phyloP scores from a whole-genome alignment of 2,888 invertebrate species.

The Drosophila eohydei region DNA sequence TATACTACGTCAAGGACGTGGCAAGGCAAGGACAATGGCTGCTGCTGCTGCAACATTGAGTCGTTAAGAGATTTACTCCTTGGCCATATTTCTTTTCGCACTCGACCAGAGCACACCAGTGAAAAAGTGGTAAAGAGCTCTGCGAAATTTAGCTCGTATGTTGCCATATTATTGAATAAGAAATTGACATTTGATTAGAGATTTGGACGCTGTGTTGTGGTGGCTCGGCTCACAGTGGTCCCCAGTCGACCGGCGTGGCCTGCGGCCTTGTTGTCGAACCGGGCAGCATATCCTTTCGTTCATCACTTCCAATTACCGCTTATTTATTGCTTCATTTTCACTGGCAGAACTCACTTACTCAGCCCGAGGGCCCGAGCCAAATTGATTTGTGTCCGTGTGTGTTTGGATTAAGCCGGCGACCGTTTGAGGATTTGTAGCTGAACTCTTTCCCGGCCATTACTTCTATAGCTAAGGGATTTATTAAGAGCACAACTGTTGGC shows the following conservation, averaged over 20 bases:
- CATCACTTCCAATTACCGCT: constrained; percentile 79
- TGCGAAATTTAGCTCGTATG: constrained; percentile 51
- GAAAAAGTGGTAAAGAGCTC: neutral
- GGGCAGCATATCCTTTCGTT: constrained; percentile 56
- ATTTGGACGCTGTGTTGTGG: constrained; percentile 41
- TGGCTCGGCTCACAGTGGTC: constrained; percentile 6
- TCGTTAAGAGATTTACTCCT: constrained; percentile 77
- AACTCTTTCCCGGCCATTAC: constrained; percentile 33
- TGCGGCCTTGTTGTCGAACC: constrained; percentile 19
- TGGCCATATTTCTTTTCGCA: constrained; percentile 60
- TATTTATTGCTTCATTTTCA: constrained; percentile 75
- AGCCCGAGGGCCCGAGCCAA: constrained; percentile 44
- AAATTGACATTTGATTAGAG: constrained; percentile 80
- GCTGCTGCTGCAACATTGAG: constrained; percentile 19
- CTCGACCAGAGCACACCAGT: neutral
- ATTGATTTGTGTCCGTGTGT: constrained; percentile 67
- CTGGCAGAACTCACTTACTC: constrained; percentile 18
- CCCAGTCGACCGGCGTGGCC: constrained; percentile 9
- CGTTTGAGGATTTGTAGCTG: constrained; percentile 46
- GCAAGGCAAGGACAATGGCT: constrained; percentile 27
- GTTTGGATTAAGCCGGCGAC: constrained; percentile 44
- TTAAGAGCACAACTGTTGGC: constrained; percentile 30
- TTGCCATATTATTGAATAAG: constrained; percentile 73
- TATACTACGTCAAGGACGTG: constrained; percentile 30
- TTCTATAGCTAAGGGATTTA: constrained; percentile 42